A percentile compares a stretch with the other conserved stretches of the same genome.
Conservation (phyloP, 1,140 invertebrate genomes). For the Diorhabda carinulata region DNA sequence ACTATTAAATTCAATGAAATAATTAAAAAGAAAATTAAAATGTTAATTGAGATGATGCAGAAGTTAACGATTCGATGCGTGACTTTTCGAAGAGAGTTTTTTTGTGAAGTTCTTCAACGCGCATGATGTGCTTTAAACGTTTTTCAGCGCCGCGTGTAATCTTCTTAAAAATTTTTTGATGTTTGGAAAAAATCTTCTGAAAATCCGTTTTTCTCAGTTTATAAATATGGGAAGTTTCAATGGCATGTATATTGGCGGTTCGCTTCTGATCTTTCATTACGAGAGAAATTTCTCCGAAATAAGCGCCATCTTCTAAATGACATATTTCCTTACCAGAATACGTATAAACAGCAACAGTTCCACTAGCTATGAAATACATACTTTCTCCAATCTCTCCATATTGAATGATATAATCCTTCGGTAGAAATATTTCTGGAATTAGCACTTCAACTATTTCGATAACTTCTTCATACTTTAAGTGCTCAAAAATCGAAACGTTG, state of each 20-base stretch:
- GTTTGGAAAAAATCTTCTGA: slow-evolving; percentile 23
- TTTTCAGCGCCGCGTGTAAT: neutral
- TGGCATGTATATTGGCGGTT: slow-evolving; percentile 51
- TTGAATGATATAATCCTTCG: slow-evolving; percentile 49
- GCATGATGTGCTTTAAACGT: neutral
- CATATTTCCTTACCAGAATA: slow-evolving; percentile 55
- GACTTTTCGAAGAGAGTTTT: neutral
- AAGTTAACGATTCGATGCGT: too few species aligned
- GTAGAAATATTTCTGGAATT: slow-evolving; percentile 36
- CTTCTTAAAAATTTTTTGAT: slow-evolving; percentile 7
- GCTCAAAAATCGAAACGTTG: slow-evolving; percentile 33
- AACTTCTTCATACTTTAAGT: slow-evolving; percentile 28
- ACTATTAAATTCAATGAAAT: too few species aligned
- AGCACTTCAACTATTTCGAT: slow-evolving; percentile 31
- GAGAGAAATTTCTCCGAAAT: slow-evolving; percentile 44
- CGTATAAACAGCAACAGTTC: slow-evolving; percentile 57
- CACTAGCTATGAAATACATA: slow-evolving; percentile 58
- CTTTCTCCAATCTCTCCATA: slow-evolving; percentile 55
- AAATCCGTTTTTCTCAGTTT: slow-evolving; percentile 51
- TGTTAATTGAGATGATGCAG: too few species aligned
- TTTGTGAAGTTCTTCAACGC: neutral
- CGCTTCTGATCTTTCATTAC: slow-evolving; percentile 53
- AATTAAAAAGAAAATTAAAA: too few species aligned
- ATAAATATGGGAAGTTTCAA: slow-evolving; percentile 56
- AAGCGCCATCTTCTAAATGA: slow-evolving; percentile 35